These are phyloP conservation scores for Scomber scombrus DNA, from an alignment of 2,113 vertebrate genomes.

Conservation along the genomic window DNA sequence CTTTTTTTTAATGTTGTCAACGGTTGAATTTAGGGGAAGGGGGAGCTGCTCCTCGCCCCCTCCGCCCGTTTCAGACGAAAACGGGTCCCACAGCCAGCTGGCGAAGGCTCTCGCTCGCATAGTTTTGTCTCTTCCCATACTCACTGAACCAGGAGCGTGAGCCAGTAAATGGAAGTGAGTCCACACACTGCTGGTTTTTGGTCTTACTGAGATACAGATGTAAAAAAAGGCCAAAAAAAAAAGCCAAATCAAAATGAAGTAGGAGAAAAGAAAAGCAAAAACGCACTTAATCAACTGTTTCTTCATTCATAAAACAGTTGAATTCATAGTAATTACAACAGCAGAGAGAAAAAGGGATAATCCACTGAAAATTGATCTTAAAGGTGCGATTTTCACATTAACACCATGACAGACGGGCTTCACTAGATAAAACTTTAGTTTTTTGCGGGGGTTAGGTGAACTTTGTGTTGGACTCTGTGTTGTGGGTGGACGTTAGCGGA, in stretches of 20 bases:
- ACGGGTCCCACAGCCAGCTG: conserved; percentile 62
- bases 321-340: not conserved
- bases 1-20: conserved; percentile 51
- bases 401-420: too few species aligned
- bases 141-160: conserved; percentile 37
- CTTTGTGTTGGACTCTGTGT: too few species aligned
- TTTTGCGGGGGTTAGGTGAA: too few species aligned
- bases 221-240: not conserved
- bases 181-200: not conserved
- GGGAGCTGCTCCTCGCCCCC: conserved; percentile 28
- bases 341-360: not conserved
- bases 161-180: conserved; percentile 17
- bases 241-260: not conserved
- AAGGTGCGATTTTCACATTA: too few species aligned
- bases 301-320: conserved; percentile 11
- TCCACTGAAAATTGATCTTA: not conserved
- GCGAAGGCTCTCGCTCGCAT: conserved; percentile 30
- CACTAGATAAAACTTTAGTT: too few species aligned
- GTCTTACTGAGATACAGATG: conserved; percentile 16
- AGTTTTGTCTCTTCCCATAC: conserved; percentile 54
- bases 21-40: conserved; percentile 48
- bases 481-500: too few species aligned
- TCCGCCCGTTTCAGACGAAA: conserved; percentile 42
- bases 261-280: not conserved
- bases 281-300: not conserved